Percentiles rank a stretch among this genome's conserved stretches.
phyloP scores from a whole-genome alignment of 2,797 vertebrate species.

The Eulemur albifrons region DNA sequence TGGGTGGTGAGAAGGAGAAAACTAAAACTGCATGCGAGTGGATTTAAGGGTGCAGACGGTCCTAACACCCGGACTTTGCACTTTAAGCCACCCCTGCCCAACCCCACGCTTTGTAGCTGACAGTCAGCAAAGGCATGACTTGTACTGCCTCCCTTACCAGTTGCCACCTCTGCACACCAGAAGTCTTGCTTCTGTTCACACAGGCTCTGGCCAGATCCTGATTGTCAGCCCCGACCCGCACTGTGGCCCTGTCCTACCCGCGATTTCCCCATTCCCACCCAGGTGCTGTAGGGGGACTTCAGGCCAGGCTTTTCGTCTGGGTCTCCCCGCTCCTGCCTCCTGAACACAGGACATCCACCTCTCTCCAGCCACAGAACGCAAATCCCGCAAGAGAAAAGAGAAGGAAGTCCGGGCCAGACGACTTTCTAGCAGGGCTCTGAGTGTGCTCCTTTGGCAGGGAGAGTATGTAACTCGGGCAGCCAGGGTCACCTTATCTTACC shows the following conservation, averaged over 20 bases:
- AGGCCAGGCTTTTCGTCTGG: background rate
- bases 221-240: background rate
- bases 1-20: background rate
- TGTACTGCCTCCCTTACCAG: background rate
- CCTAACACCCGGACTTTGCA: background rate
- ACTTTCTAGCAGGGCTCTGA: background rate
- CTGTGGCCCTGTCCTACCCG: no score
- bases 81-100: background rate
- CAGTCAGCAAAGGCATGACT: background rate
- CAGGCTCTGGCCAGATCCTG: background rate
- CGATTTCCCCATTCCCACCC: background rate
- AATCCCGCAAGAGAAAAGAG: background rate
- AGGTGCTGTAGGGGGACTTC: background rate
- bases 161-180: background rate
- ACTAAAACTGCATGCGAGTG: background rate
- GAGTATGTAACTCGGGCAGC: background rate
- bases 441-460: background rate
- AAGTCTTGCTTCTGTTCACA: background rate
- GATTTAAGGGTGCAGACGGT: background rate
- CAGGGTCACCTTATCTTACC: conserved; percentile 54
- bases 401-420: background rate
- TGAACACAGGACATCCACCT: background rate
- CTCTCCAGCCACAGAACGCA: background rate
- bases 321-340: background rate
- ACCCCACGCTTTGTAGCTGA: background rate